These are phyloP conservation scores for Barypeithes pellucidus DNA, from an alignment of 2,888 invertebrate species.

Conservation along the genomic window DNA sequence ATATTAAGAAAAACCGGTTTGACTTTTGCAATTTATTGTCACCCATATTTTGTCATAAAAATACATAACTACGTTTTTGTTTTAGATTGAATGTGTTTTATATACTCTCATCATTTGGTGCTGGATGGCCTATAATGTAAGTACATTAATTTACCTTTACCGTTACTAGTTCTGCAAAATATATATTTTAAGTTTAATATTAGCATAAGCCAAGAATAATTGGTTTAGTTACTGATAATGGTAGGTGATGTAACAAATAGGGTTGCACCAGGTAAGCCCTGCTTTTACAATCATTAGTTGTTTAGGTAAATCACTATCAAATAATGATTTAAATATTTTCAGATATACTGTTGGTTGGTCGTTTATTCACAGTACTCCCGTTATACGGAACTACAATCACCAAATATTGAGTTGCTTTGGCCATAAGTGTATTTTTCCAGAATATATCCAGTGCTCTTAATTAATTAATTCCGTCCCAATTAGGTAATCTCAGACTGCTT, in stretches of 20 bases:
- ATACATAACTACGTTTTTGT: conserved; percentile 58
- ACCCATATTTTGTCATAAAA: too few species aligned
- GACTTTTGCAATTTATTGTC: too few species aligned
- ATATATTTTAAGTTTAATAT: too few species aligned
- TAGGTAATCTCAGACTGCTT: conserved; percentile 14
- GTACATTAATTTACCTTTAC: too few species aligned
- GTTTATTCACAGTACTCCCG: conserved; percentile 90
- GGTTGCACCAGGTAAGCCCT: too few species aligned
- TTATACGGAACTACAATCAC: conserved; percentile 86
- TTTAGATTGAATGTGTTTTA: conserved; percentile 85
- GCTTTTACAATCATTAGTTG: too few species aligned
- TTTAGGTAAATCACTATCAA: too few species aligned
- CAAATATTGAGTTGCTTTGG: conserved; percentile 87
- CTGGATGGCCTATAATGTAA: conserved; percentile 92
- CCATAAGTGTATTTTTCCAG: conserved; percentile 69
- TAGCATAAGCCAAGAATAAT: too few species aligned
- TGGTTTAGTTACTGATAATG: too few species aligned
- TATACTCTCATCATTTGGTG: conserved; percentile 84
- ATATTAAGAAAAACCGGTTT: too few species aligned
- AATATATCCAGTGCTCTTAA: conserved; percentile 6
- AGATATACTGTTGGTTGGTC: conserved; percentile 91
- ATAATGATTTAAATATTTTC: conserved; percentile 65
- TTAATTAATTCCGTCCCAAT: conserved; percentile 22
- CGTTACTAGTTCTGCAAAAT: too few species aligned
- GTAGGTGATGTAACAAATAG: too few species aligned